A percentile compares a stretch with the other conserved stretches of the same genome.
Evolutionary conservation across 2,113 vertebrate species (phyloP).

Genomic region (Etia nguti): DNA sequence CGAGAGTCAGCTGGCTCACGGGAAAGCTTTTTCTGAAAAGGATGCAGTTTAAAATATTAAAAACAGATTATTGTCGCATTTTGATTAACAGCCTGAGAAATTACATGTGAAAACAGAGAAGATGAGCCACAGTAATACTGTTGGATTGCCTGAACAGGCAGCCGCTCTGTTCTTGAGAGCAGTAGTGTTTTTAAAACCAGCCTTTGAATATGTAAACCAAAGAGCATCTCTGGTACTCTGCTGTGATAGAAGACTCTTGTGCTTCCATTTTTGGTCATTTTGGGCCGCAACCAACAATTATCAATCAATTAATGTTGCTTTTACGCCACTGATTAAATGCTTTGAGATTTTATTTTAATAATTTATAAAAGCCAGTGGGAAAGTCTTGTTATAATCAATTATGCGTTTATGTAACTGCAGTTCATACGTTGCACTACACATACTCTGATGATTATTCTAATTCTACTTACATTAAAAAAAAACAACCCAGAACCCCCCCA

Average conservation of each 20-base stretch:
- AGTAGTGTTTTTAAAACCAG: not conserved
- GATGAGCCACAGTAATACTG: not conserved
- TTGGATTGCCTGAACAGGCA: not conserved
- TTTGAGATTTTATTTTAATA: not conserved
- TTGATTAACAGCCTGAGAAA: not conserved
- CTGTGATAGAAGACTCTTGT: not conserved
- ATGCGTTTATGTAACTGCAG: not conserved
- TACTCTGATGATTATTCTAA: not conserved
- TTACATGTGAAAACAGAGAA: not conserved
- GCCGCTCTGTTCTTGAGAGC: not conserved
- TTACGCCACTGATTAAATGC: not conserved
- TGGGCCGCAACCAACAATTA: not conserved
- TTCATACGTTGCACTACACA: not conserved
- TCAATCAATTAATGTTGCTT: not conserved
- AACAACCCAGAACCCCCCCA: not conserved
- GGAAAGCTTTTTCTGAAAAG: not conserved
- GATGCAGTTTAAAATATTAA: not conserved
- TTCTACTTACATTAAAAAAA: not conserved
- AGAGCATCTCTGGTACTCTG: not conserved
- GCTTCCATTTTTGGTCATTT: not conserved
- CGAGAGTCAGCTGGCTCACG: not conserved
- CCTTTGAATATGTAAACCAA: not conserved
- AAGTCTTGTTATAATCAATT: not conserved
- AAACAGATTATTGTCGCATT: not conserved
- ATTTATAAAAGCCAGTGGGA: not conserved